Evolutionary conservation across 2,113 vertebrate genomes (phyloP), one percentile per base, ranked within the genome.

Genomic region (Ailuropoda melanoleuca): DNA sequence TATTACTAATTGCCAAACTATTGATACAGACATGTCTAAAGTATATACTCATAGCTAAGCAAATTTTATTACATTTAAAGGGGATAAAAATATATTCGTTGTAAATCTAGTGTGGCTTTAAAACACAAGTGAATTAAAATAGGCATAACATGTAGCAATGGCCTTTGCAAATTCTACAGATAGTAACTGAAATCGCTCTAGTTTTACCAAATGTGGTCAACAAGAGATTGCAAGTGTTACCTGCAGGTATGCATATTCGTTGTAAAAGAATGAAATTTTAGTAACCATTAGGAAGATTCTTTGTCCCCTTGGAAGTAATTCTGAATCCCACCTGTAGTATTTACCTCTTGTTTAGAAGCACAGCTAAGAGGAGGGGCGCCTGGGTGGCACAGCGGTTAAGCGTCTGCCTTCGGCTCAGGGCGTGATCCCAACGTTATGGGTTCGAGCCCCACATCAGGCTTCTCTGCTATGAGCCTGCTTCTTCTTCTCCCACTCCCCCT

Each of bases 231-330:
- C 23, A 89, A 81, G 82, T 89, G 39, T 90, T n/a, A 90, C 64
- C 58, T 90, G n/a, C 43, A 95, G 46, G 11, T 90, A 78, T 89
- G 55, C 26, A 15, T 34, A 81, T 77, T 8, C 72, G 24, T n/a
- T 90, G 18, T 37, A 62, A 60, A 80, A 68, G 24, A 6, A 60
- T 37, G 29, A 34, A 70, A n/a, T 75, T 66, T 93, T 96, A 93
- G 50, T 53, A 66, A 26, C 60, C 56, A 85, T 93, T 66, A 91
- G 56, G 34, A 90, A 78, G 31, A 92, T 81, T 83, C 43, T 84
- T 12, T 55, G 18, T 87, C 24, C 62, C n/a, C n/a, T 93, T 93
- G 48, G 83, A 95, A 88, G 72, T 75, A 85, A 93, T 92, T 85
- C 78, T 88, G 24, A 88, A 77, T 56, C 29, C 19, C 43, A 55